A percentile compares a stretch with the other conserved stretches of the same genome.
phyloP scores from a whole-genome alignment of 2,888 invertebrate species.

The Chloromyia formosa region DNA sequence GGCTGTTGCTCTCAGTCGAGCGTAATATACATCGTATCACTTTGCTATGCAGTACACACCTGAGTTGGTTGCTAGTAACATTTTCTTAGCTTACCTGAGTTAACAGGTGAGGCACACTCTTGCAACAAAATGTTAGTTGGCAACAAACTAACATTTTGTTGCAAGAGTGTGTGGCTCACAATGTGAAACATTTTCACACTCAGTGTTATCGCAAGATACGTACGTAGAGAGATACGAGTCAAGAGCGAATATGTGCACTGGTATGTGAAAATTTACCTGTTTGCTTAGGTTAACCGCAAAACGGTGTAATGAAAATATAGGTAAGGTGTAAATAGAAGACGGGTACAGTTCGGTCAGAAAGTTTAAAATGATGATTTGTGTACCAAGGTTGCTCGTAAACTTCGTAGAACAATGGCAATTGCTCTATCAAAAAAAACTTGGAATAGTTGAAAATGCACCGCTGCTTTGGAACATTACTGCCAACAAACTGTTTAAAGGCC shows the following conservation, averaged over 20 bases:
- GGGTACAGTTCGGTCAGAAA: slow-evolving; percentile 22
- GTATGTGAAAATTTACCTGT: slow-evolving; percentile 19
- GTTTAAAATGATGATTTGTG: not conserved
- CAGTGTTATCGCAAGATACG: not conserved
- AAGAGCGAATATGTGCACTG: not conserved
- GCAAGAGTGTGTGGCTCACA: not conserved
- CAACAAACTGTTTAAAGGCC: no score
- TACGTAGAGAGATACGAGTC: not conserved
- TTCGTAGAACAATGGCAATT: no score
- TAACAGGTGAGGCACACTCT: not conserved
- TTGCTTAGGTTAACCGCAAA: slow-evolving; percentile 28
- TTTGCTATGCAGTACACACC: not conserved
- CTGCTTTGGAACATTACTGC: no score
- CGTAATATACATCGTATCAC: not conserved
- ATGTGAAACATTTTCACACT: not conserved
- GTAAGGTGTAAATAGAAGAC: not conserved
- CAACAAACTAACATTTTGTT: not conserved
- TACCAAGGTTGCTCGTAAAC: no score
- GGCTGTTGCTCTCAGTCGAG: slow-evolving; percentile 10
- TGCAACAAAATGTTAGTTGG: not conserved
- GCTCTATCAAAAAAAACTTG: no score
- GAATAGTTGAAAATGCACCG: no score
- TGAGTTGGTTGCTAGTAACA: slow-evolving; percentile 32
- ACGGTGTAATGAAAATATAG: slow-evolving; percentile 25
- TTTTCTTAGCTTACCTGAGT: slow-evolving; percentile 7